phyloP scores from a whole-genome alignment of 1,140 invertebrate species.

The Drosophila athabasca region DNA sequence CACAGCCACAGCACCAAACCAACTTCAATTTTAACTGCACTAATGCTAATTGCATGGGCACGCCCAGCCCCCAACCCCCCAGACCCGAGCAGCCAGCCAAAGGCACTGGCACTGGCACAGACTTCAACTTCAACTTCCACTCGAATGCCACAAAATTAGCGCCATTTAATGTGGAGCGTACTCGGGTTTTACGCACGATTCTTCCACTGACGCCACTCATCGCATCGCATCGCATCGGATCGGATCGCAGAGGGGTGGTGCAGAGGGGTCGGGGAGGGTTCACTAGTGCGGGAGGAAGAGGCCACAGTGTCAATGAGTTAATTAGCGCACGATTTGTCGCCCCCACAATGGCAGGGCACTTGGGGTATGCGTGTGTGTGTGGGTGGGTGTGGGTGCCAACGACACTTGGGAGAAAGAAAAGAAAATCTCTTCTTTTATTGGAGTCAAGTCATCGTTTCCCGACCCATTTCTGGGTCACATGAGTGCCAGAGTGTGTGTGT shows the following conservation, averaged over 20 bases:
- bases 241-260: background rate
- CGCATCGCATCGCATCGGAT: constrained; percentile 6
- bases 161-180: constrained; percentile 81
- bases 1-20: background rate
- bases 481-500: background rate
- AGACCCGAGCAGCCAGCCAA: constrained; percentile 5
- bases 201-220: constrained; percentile 68
- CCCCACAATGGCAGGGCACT: constrained; percentile 22
- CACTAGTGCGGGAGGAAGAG: constrained; percentile 18
- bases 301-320: constrained; percentile 81
- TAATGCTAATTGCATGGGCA: constrained; percentile 79
- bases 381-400: constrained; percentile 34
- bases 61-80: constrained; percentile 36
- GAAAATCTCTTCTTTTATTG: constrained; percentile 69
- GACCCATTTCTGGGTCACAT: constrained; percentile 70
- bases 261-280: background rate
- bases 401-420: constrained; percentile 43
- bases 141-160: constrained; percentile 74
- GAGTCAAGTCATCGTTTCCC: constrained; percentile 57
- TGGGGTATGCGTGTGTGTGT: background rate
- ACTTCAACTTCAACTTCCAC: background rate
- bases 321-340: constrained; percentile 78
- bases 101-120: background rate
- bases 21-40: constrained; percentile 28
- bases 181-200: constrained; percentile 80